Conservation (phyloP, 2,797 vertebrate genomes). For the Danionella dracula region DNA sequence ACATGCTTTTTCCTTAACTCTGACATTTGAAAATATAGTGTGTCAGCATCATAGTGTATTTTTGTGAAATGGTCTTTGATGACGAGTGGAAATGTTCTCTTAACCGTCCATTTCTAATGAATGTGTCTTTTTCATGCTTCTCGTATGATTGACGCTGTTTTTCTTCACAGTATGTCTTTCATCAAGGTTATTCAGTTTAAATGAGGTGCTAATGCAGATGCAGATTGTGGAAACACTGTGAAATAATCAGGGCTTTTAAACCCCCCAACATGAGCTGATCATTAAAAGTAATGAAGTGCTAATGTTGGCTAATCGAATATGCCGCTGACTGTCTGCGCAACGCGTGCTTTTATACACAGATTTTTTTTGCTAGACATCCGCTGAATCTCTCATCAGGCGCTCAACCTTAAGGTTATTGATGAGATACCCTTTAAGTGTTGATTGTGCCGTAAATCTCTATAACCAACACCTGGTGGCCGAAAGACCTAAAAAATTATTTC, state of each 20-base stretch:
- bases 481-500: slow-evolving; percentile 33
- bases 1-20: neutral
- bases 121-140: slow-evolving; percentile 1
- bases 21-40: slow-evolving; percentile 13
- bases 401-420: neutral
- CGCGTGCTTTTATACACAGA: neutral
- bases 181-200: slow-evolving; percentile 11
- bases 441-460: neutral
- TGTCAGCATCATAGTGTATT: neutral
- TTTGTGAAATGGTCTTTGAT: neutral
- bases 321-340: neutral
- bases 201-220: slow-evolving; percentile 17
- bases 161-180: slow-evolving; percentile 8
- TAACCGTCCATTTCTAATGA: neutral
- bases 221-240: slow-evolving; percentile 4
- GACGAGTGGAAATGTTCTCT: neutral
- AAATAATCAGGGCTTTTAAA: slow-evolving; percentile 33
- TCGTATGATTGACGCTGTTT: neutral
- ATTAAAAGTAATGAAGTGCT: slow-evolving; percentile 45
- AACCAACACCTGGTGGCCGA: slow-evolving; percentile 10
- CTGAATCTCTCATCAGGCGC: neutral
- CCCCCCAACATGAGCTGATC: slow-evolving; percentile 28
- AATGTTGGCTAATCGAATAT: slow-evolving; percentile 50
- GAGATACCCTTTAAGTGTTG: no score
- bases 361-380: neutral